Evolutionary conservation across 1,140 invertebrate genomes (phyloP).

Genomic region (Drosophila jambulina): DNA sequence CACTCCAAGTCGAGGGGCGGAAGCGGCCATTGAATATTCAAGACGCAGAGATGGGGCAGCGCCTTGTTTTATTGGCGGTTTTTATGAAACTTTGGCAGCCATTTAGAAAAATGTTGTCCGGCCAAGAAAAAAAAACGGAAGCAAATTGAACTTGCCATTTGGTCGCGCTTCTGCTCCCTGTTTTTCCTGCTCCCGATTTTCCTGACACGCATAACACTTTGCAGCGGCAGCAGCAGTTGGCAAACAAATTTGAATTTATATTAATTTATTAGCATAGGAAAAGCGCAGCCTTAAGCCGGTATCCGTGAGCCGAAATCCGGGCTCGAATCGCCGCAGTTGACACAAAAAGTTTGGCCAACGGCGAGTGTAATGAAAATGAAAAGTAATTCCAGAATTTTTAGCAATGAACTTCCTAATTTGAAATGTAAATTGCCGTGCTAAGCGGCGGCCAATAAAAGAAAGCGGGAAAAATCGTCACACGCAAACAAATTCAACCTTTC

Average conservation of each 20-base stretch:
- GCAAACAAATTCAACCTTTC: neutral
- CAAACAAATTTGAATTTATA: slow-evolving; percentile 84
- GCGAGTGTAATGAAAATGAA: slow-evolving; percentile 72
- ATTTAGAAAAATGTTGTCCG: slow-evolving; percentile 73
- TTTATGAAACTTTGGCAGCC: slow-evolving; percentile 75
- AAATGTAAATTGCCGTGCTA: slow-evolving; percentile 78
- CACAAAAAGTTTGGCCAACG: slow-evolving; percentile 37
- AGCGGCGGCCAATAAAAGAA: slow-evolving; percentile 60
- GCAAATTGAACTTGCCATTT: slow-evolving; percentile 55
- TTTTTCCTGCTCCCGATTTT: slow-evolving; percentile 17
- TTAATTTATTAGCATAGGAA: slow-evolving; percentile 83
- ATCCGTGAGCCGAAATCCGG: slow-evolving; percentile 16
- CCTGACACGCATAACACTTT: slow-evolving; percentile 78
- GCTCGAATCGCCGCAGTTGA: slow-evolving; percentile 48
- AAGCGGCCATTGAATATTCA: slow-evolving; percentile 80
- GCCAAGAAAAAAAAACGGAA: neutral
- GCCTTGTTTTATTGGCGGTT: slow-evolving; percentile 69
- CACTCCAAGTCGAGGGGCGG: slow-evolving; percentile 63
- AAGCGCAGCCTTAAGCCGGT: slow-evolving; percentile 59
- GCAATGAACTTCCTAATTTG: slow-evolving; percentile 83
- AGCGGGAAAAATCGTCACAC: slow-evolving; percentile 6
- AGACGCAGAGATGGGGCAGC: slow-evolving; percentile 40
- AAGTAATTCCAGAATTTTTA: slow-evolving; percentile 77
- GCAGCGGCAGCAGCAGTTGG: slow-evolving; percentile 70
- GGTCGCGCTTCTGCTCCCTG: slow-evolving; percentile 26